phyloP scores from a whole-genome alignment of 2,797 vertebrate species.

The Urocyon cinereoargenteus region DNA sequence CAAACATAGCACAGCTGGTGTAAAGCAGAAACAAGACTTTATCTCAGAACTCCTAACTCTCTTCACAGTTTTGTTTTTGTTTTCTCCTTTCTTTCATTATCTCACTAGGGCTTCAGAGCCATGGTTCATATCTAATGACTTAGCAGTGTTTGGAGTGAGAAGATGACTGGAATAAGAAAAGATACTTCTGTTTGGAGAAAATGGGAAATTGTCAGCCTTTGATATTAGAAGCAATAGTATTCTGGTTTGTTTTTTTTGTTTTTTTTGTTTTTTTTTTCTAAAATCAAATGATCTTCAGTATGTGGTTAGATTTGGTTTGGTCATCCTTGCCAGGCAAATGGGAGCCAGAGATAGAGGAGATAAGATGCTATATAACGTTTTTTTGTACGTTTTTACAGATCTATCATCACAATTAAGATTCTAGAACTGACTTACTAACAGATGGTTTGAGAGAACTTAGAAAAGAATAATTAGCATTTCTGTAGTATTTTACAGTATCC shows the following conservation, averaged over 20 bases:
- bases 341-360: neutral
- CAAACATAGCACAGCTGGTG: neutral
- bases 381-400: neutral
- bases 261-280: neutral
- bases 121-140: neutral
- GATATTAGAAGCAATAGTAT: neutral
- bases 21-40: neutral
- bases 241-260: neutral
- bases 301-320: neutral
- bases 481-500: conserved; percentile 59
- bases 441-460: conserved; percentile 31
- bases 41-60: neutral
- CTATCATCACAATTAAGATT: conserved; percentile 21
- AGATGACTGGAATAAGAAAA: neutral
- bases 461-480: conserved; percentile 51
- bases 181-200: neutral
- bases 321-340: neutral
- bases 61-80: neutral
- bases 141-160: neutral
- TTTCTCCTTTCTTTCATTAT: neutral
- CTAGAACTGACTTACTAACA: conserved; percentile 52
- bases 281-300: neutral
- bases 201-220: neutral
- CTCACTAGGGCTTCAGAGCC: neutral
- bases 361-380: conserved; percentile 2